These are phyloP conservation scores for Sinocyclocheilus anshuiensis DNA, from an alignment of 2,113 vertebrate genomes.

Conservation along the genomic window DNA sequence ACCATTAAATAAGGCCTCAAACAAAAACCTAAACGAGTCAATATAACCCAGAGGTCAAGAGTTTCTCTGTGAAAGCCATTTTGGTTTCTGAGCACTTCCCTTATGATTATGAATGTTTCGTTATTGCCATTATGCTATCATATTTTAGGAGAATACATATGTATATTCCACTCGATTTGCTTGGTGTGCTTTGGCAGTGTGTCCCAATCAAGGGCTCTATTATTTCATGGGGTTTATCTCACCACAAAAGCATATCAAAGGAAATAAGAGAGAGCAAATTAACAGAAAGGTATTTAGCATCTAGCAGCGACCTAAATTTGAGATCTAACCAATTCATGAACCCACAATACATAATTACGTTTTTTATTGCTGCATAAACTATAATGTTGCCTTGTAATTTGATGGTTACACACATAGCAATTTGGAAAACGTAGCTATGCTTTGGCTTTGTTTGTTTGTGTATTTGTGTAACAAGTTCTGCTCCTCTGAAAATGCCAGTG, in stretches of 20 bases:
- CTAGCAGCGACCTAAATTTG: slow-evolving; percentile 76
- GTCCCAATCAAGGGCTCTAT: slow-evolving; percentile 60
- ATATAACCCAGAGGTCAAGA: slow-evolving; percentile 58
- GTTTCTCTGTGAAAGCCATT: slow-evolving; percentile 71
- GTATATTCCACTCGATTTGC: slow-evolving; percentile 56
- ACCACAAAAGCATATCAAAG: slow-evolving; percentile 70
- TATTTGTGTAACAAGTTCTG: slow-evolving; percentile 78
- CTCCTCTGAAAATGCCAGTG: slow-evolving; percentile 64
- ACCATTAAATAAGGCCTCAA: slow-evolving; percentile 66
- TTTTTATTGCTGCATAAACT: slow-evolving; percentile 80
- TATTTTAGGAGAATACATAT: slow-evolving; percentile 58
- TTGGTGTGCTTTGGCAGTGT: slow-evolving; percentile 61
- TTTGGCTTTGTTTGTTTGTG: slow-evolving; percentile 83
- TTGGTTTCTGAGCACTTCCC: slow-evolving; percentile 69
- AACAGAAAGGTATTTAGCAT: slow-evolving; percentile 73
- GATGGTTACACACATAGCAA: slow-evolving; percentile 77
- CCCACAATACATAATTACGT: slow-evolving; percentile 80
- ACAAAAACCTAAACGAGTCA: slow-evolving; percentile 61
- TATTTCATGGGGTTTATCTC: slow-evolving; percentile 71
- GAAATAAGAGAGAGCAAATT: slow-evolving; percentile 67
- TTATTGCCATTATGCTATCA: slow-evolving; percentile 45
- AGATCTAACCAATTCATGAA: slow-evolving; percentile 75
- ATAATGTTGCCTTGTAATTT: slow-evolving; percentile 86
- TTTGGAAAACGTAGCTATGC: slow-evolving; percentile 79
- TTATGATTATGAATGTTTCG: slow-evolving; percentile 65